Evolutionary conservation across 2,888 invertebrate species (phyloP), one percentile per base, ranked within the genome.

Genomic region (Litoditis marina): DNA sequence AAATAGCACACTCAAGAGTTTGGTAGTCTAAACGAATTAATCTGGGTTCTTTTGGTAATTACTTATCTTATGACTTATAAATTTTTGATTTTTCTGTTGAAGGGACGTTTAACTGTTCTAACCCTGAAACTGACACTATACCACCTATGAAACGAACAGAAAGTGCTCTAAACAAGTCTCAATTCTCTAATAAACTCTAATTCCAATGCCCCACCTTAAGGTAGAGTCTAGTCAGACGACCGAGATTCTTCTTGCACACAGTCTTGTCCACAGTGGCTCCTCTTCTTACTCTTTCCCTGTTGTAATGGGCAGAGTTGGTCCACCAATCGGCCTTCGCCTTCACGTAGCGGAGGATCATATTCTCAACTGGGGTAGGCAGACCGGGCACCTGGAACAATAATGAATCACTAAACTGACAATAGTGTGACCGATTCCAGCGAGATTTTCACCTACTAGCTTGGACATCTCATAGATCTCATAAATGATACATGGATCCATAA

Each of bases 291-390:
- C 98, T 88, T 85, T 99, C 98, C 46, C 98, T 88, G 86, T 99
- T 99, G 85, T 99, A 99, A 84, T 99, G 98, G 0, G 98, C 96
- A 0, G 98, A 98, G 85, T 98, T 99, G 0, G 98, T 99, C 98
- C 98, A 99, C 98, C 98, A 99, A 85, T 99, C 98, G 0, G 98
- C 98, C 84, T 99, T 99, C 90, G 98, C 96, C 85, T 98, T 98
- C 13, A 99, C 98, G 85, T 96, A 99, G 36, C 98, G 89, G 63
- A 99, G 88, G 78, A 99, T 98, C 98, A 99, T 99, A 86, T 98
- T 99, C 86, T 99, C 98, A 70, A 99, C 96, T 0, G 98, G 98
- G 32, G 94, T 96, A 0, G 98, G 98, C 5, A 99, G 86, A 3
- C 96, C 98, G 1, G 98, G 98, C 2, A 96, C 92, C 89, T 89